Conservation (phyloP, 2,797 vertebrate species). For the Pseudochaenichthys georgianus region DNA sequence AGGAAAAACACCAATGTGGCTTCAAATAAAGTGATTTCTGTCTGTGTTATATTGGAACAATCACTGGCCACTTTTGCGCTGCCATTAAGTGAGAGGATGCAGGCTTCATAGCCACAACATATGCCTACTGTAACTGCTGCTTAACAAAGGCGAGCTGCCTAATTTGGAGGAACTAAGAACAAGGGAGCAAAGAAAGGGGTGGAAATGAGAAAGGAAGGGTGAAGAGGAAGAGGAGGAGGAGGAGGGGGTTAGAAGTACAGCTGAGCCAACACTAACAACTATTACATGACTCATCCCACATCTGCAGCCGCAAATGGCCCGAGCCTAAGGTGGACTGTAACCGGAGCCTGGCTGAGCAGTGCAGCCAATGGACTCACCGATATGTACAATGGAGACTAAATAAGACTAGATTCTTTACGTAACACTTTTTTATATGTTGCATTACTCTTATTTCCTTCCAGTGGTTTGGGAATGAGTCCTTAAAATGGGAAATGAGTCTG, state of each 20-base stretch:
- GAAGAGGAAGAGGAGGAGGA: constrained; percentile 38
- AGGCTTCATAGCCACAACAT: constrained; percentile 44
- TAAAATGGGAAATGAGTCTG: no score
- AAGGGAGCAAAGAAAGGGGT: constrained; percentile 36
- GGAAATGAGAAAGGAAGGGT: constrained; percentile 52
- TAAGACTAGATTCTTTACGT: constrained; percentile 22
- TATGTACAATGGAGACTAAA: constrained; percentile 23
- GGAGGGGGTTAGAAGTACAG: constrained; percentile 39
- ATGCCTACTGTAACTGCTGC: constrained; percentile 20
- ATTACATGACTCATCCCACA: constrained; percentile 81
- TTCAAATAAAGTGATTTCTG: constrained; percentile 58
- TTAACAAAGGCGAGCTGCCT: constrained; percentile 43
- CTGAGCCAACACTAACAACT: constrained; percentile 77
- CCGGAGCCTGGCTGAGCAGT: constrained; percentile 27
- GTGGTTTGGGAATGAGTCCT: no score
- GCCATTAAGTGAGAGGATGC: constrained; percentile 52
- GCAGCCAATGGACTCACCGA: constrained; percentile 26
- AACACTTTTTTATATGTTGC: not conserved
- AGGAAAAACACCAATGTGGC: constrained; percentile 47
- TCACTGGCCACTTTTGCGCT: constrained; percentile 44
- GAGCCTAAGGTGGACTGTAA: constrained; percentile 53
- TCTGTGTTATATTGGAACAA: constrained; percentile 58
- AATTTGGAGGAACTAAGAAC: constrained; percentile 36
- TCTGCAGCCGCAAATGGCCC: constrained; percentile 61
- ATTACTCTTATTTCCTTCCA: not conserved